These are phyloP conservation scores for Sphenopsis melanotis DNA, from an alignment of 2,797 vertebrate genomes.

Conservation along the genomic window DNA sequence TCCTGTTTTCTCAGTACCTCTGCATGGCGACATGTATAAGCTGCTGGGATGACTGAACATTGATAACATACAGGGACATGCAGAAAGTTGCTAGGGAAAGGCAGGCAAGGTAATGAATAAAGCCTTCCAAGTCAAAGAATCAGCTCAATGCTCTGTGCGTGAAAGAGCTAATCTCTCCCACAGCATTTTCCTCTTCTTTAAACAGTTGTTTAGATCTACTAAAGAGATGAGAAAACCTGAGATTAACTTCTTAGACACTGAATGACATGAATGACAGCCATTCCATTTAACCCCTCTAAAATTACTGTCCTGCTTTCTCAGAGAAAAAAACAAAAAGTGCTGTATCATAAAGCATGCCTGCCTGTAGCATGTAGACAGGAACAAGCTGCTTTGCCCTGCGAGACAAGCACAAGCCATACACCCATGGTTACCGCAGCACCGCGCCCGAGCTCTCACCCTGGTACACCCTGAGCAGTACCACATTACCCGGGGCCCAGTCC, in stretches of 20 bases:
- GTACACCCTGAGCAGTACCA: not conserved
- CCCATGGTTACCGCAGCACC: not conserved
- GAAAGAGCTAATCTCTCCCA: not conserved
- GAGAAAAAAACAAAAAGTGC: not conserved
- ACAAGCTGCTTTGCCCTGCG: not conserved
- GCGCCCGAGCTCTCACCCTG: not conserved
- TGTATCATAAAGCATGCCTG: not conserved
- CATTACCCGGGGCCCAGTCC: not conserved
- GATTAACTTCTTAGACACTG: not conserved
- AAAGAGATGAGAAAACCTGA: not conserved
- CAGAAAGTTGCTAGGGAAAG: conserved; percentile 6
- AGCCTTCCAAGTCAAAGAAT: not conserved
- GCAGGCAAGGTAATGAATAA: not conserved
- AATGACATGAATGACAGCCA: not conserved
- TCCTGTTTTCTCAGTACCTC: not conserved
- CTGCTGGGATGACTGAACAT: not conserved
- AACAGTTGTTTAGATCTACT: not conserved
- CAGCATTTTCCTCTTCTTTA: not conserved
- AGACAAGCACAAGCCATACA: conserved; percentile 3
- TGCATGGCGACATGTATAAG: not conserved
- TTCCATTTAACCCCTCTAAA: not conserved
- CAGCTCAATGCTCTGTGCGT: not conserved
- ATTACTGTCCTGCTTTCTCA: not conserved
- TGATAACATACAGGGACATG: not conserved
- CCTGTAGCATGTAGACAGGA: not conserved